Percentiles rank a stretch among this genome's conserved stretches.
phyloP scores from a whole-genome alignment of 2,113 vertebrate species.

The Arenaria interpres region DNA sequence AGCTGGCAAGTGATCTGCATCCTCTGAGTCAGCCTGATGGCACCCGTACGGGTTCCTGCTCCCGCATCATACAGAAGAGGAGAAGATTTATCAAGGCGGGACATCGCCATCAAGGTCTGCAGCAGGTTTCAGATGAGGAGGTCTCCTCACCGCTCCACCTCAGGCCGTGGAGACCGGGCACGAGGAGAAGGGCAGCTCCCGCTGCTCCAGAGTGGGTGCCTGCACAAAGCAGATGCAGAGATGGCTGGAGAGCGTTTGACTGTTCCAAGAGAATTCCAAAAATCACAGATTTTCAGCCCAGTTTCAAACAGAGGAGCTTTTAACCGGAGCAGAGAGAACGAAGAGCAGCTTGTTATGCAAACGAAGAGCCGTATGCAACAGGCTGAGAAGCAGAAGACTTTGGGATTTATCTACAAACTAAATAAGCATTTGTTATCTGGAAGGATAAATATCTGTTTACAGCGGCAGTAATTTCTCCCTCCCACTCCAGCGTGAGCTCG shows the following conservation, averaged over 20 bases:
- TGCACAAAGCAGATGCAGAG: neutral
- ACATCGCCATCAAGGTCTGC: fast-evolving
- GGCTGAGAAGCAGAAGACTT: neutral
- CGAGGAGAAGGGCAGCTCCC: too few relatives aligned
- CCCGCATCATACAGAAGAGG: too few relatives aligned
- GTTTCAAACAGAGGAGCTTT: neutral
- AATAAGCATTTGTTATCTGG: neutral
- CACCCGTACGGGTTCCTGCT: neutral
- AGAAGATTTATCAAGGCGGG: neutral
- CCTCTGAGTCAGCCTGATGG: neutral
- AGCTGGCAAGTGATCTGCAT: neutral
- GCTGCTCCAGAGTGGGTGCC: too few relatives aligned
- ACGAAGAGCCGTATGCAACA: fast-evolving
- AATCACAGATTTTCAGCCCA: neutral
- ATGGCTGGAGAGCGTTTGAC: too few relatives aligned
- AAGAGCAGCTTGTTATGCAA: fast-evolving
- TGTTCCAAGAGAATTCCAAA: neutral
- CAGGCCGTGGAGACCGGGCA: too few relatives aligned
- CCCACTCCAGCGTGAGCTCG: neutral
- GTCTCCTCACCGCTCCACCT: neutral
- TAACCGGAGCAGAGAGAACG: neutral
- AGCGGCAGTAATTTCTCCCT: neutral
- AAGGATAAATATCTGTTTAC: neutral
- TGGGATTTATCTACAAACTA: neutral
- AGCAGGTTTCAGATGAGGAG: neutral